Base-by-base conservation (phyloP, 2,888 invertebrate genomes). In the Pimpla rufipes region DNA sequence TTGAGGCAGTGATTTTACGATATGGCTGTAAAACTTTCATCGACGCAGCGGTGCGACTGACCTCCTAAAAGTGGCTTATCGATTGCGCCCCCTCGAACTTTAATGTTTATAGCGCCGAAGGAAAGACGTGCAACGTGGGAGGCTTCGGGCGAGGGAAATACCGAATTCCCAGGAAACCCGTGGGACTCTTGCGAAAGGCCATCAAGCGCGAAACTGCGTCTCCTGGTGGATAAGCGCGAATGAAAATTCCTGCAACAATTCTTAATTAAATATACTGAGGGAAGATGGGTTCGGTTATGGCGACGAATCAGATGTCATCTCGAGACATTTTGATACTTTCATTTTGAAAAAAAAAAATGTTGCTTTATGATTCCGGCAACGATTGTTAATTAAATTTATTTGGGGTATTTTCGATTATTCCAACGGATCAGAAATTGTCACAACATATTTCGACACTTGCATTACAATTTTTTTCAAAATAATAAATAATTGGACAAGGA, bases 21-120 rank as follows among this genome's bases (percentile, higher is more conserved):
- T 16, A 2, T 11, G 73, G 29, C 23, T 57, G 16, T 73, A 73
- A 73, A 73, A 45, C 42, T 45, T 42, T 73, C 40, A 35, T 45
- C 59, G 29, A 29, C 52, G 18, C 8, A 8, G 45, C 16, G 29
- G 18, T 42, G 35, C 42, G 5, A 59, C 73, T 73, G 73, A 59
- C 59, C 45, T 45, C 59, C 59, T 73, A 18, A 45, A 57, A 59
- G 71, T 45, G 73, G 45, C 18, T 45, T 23, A 70, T 70, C 73
- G 73, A 73, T 59, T 18, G 29, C 35, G n/a, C 52, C 10, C 59
- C 45, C 45, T 18, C 18, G 23, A 73, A 57, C 59, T 73, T 73
- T 45, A 59, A 57, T 59, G 73, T 57, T 59, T 13, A 35, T 45
- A 35, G 59, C 45, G 35, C 29, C n/a, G 29, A 35, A 21, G 45